Evolutionary conservation across 2,113 vertebrate species (phyloP).

Genomic region (Uria aalge): DNA sequence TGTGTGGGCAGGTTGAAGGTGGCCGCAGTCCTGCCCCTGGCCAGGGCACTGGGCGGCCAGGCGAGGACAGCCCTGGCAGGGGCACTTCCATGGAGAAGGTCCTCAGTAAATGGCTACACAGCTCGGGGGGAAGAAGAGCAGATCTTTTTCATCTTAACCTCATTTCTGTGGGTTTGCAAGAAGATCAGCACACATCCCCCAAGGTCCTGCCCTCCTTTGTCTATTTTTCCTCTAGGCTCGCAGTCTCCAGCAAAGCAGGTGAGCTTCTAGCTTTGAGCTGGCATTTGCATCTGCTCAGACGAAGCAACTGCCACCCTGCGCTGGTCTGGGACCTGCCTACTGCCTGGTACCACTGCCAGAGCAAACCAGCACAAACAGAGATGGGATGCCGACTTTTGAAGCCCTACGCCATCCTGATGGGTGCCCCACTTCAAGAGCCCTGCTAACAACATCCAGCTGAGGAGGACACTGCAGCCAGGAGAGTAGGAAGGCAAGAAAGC

Average conservation of each 20-base stretch:
- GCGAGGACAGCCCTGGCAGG: rapidly evolving
- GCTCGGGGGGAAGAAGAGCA: not conserved
- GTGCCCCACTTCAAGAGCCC: not conserved
- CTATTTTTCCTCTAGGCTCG: not conserved
- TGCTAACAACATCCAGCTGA: not conserved
- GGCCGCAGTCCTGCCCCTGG: not conserved
- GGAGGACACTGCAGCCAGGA: not conserved
- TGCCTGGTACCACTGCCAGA: rapidly evolving
- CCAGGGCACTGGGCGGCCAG: not conserved
- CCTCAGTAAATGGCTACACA: not conserved
- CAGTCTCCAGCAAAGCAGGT: not conserved
- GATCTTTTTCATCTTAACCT: not conserved
- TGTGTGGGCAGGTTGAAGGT: not conserved
- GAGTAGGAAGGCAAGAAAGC: not conserved
- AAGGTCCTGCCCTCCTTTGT: not conserved
- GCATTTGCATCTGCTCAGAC: not conserved
- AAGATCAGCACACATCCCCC: not conserved
- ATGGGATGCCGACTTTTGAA: not conserved
- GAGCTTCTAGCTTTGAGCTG: not conserved
- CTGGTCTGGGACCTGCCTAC: not conserved
- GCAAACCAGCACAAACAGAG: not conserved
- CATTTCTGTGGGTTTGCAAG: not conserved
- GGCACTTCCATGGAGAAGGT: not conserved
- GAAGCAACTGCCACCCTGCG: rapidly evolving
- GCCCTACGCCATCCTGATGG: rapidly evolving